These are phyloP conservation scores for Capreolus pygargus DNA, from an alignment of 2,113 vertebrate species.

Conservation along the genomic window DNA sequence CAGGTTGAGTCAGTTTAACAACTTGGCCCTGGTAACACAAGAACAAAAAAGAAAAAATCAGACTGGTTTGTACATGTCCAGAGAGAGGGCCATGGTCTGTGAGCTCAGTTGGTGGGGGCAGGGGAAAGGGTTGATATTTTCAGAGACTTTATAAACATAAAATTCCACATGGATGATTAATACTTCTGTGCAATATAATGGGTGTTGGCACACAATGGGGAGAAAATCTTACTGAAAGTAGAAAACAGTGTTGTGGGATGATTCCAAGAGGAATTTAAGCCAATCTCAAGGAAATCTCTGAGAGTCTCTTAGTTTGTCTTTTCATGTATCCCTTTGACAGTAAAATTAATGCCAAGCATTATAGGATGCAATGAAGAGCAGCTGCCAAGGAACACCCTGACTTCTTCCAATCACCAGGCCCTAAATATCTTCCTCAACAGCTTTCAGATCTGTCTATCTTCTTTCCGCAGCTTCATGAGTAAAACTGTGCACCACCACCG, in stretches of 20 bases:
- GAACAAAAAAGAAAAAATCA: background rate
- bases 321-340: background rate
- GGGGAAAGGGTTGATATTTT: background rate
- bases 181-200: background rate
- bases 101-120: background rate
- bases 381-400: background rate
- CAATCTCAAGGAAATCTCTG: background rate
- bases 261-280: background rate
- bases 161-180: constrained; percentile 34
- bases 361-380: background rate
- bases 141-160: constrained; percentile 11
- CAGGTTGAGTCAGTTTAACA: background rate
- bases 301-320: background rate
- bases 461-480: background rate
- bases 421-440: background rate
- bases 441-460: background rate
- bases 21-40: background rate
- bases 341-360: background rate
- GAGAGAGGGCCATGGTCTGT: background rate
- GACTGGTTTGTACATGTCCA: background rate
- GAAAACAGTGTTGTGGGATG: background rate
- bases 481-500: background rate
- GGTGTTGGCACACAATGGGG: background rate
- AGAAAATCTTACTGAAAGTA: background rate
- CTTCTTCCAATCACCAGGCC: background rate